These are phyloP conservation scores for Eupithecia insigniata DNA, from an alignment of 2,888 invertebrate genomes.

Conservation along the genomic window DNA sequence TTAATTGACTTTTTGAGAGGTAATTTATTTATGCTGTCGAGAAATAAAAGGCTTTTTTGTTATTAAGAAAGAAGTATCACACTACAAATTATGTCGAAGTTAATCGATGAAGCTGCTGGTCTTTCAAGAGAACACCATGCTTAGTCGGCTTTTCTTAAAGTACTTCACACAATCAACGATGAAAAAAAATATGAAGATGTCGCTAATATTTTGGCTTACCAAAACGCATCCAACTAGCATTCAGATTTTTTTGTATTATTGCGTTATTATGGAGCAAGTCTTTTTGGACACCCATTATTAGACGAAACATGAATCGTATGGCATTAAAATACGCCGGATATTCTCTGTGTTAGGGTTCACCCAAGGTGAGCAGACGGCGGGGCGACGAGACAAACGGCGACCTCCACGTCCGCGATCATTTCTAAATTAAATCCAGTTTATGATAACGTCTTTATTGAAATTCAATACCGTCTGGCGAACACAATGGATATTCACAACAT, in stretches of 20 bases:
- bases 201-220: neutral
- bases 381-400: slow-evolving; percentile 70
- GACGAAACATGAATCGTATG: slow-evolving; percentile 50
- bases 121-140: neutral
- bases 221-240: neutral
- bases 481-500: slow-evolving; percentile 56
- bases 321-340: slow-evolving; percentile 58
- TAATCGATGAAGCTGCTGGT: too few relatives aligned
- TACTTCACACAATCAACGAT: neutral
- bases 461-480: slow-evolving; percentile 71
- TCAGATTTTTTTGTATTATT: neutral
- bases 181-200: neutral
- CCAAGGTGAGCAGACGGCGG: slow-evolving; percentile 79
- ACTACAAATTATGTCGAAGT: too few relatives aligned
- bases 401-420: slow-evolving; percentile 71
- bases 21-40: neutral
- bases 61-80: neutral
- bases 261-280: neutral
- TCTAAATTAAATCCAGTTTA: slow-evolving; percentile 72
- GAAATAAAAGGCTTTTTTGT: neutral
- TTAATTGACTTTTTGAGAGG: neutral
- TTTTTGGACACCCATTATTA: neutral
- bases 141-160: neutral
- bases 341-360: slow-evolving; percentile 61
- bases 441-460: slow-evolving; percentile 64